phyloP scores from a whole-genome alignment of 2,888 invertebrate species.

The Cordilura impudica region DNA sequence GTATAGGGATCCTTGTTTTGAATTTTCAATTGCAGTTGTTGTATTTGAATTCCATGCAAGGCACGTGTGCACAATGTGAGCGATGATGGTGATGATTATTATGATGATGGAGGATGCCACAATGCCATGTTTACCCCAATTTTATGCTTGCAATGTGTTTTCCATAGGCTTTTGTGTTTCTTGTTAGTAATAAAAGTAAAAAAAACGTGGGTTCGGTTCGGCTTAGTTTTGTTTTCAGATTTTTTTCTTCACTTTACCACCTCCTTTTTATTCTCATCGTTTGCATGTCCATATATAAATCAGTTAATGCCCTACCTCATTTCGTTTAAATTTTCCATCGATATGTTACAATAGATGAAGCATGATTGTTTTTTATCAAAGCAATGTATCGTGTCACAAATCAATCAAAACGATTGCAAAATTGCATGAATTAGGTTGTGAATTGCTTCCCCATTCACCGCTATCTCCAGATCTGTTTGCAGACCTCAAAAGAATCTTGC shows the following conservation, averaged over 20 bases:
- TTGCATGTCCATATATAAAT: slow-evolving; percentile 1
- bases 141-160: slow-evolving; percentile 62
- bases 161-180: slow-evolving; percentile 47
- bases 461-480: too few species aligned
- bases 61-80: slow-evolving; percentile 47
- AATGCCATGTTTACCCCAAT: slow-evolving; percentile 72
- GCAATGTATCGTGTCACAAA: too few species aligned
- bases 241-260: slow-evolving; percentile 33
- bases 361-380: too few species aligned
- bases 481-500: too few species aligned
- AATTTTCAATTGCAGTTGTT: slow-evolving; percentile 42
- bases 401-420: too few species aligned
- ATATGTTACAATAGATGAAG: too few species aligned
- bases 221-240: slow-evolving; percentile 35
- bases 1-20: slow-evolving; percentile 26
- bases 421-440: too few species aligned
- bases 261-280: slow-evolving; percentile 9
- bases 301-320: slow-evolving; percentile 28
- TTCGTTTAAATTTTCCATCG: background rate
- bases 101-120: slow-evolving; percentile 47
- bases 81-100: slow-evolving; percentile 23
- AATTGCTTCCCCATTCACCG: too few species aligned
- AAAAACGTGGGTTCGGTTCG: slow-evolving; percentile 42
- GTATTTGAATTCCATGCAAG: slow-evolving; percentile 50
- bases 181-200: slow-evolving; percentile 24